phyloP scores from a whole-genome alignment of 2,113 vertebrate genomes.

The Muntiacus muntjak region DNA sequence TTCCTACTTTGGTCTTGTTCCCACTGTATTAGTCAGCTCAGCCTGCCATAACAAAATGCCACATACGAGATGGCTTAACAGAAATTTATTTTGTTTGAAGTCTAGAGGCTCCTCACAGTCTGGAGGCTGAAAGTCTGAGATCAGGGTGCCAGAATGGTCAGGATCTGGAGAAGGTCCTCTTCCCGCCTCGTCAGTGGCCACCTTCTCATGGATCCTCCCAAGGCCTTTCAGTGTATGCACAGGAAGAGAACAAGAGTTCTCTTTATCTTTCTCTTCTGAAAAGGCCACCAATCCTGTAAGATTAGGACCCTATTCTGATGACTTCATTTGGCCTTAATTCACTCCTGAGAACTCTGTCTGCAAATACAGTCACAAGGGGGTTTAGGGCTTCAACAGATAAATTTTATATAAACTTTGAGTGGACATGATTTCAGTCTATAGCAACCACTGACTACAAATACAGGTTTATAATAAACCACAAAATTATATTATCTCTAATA shows the following conservation, averaged over 20 bases:
- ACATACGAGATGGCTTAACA: background rate
- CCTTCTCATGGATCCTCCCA: background rate
- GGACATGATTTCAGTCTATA: background rate
- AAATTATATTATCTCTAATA: background rate
- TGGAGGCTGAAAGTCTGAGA: background rate
- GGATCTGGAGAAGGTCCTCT: background rate
- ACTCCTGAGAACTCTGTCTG: background rate
- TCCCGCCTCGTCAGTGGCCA: background rate
- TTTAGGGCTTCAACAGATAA: background rate
- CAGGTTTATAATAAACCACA: background rate
- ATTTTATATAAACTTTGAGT: background rate
- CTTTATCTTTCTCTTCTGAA: background rate
- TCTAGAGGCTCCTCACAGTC: background rate
- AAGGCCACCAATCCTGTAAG: background rate
- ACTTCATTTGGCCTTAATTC: background rate
- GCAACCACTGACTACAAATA: background rate
- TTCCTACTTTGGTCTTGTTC: background rate
- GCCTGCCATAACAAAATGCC: background rate
- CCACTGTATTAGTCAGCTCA: background rate
- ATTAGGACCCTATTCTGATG: background rate
- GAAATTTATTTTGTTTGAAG: background rate
- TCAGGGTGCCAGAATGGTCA: background rate
- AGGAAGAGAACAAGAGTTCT: background rate
- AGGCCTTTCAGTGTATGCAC: background rate
- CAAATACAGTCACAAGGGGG: background rate